These are phyloP conservation scores for Malurus elegans DNA, from an alignment of 2,113 vertebrate genomes.

Conservation along the genomic window DNA sequence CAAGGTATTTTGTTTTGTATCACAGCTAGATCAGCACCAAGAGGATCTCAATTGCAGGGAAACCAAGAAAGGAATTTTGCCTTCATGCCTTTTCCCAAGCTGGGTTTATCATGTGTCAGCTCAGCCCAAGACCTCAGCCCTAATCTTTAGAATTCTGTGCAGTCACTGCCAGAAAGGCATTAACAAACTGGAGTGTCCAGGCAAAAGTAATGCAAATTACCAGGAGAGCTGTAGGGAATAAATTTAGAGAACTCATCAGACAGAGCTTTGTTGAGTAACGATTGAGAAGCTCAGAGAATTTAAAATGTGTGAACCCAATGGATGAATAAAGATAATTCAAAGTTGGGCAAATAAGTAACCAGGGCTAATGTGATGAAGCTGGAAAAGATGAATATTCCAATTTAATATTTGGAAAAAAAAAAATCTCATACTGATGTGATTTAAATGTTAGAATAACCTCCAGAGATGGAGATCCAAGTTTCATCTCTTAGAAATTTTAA, in stretches of 20 bases:
- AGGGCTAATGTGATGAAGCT: neutral
- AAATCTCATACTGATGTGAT: neutral
- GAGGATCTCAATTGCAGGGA: neutral
- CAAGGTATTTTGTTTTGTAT: neutral
- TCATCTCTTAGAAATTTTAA: neutral
- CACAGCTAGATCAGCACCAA: neutral
- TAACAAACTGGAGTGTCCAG: neutral
- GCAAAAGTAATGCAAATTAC: conserved; percentile 4
- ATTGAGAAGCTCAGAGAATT: conserved; percentile 15
- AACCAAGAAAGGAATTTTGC: neutral
- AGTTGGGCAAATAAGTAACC: neutral
- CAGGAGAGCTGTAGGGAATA: neutral
- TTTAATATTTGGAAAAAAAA: neutral
- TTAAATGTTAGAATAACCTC: neutral
- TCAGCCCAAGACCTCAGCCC: neutral
- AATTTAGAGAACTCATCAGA: conserved; percentile 9
- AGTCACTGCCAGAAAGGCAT: neutral
- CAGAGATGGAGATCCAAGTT: neutral
- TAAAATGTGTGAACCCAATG: neutral
- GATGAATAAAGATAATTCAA: neutral
- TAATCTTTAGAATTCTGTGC: neutral
- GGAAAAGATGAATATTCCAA: neutral
- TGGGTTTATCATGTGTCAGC: neutral
- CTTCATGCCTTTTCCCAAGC: neutral
- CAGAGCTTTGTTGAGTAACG: neutral